A percentile compares a stretch with the other conserved stretches of the same genome.
Evolutionary conservation across 1,140 invertebrate genomes (phyloP).

Genomic region (Cyclina sinensis): DNA sequence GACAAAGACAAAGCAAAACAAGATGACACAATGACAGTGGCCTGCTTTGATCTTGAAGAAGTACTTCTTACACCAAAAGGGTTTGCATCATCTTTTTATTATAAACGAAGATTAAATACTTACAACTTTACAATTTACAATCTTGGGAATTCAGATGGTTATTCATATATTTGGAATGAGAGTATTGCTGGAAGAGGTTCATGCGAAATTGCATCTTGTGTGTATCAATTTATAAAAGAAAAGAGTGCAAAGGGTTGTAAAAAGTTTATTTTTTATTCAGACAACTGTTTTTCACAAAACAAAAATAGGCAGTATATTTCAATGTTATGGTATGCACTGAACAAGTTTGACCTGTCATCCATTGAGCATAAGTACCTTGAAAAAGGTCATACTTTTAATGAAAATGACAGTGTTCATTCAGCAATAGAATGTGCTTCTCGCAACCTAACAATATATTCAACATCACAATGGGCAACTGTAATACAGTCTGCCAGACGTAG

Average conservation of each 20-base stretch:
- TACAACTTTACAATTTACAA: conserved; percentile 50
- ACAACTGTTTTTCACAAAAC: conserved; percentile 42
- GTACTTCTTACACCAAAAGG: conserved; percentile 35
- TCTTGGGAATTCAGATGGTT: conserved; percentile 13
- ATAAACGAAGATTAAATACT: conserved; percentile 48
- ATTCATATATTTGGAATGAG: background rate
- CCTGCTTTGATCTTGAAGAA: conserved; percentile 50
- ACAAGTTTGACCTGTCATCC: conserved; percentile 40
- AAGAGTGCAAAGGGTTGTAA: background rate
- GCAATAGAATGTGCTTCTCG: conserved; percentile 14
- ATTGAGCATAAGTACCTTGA: conserved; percentile 20
- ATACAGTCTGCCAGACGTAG: too few relatives aligned
- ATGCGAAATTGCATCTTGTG: conserved; percentile 38
- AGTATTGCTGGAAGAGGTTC: background rate
- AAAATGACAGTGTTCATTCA: conserved; percentile 41
- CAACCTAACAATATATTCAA: background rate
- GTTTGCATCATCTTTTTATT: conserved; percentile 37
- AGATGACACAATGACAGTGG: background rate
- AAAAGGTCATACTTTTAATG: conserved; percentile 46
- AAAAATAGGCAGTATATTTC: conserved; percentile 44
- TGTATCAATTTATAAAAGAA: conserved; percentile 19
- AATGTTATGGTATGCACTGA: conserved; percentile 36
- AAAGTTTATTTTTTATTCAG: conserved; percentile 45
- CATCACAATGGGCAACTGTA: too few relatives aligned
- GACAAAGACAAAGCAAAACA: conserved; percentile 33